phyloP scores from a whole-genome alignment of 2,797 vertebrate genomes.

The Aplochiton taeniatus region DNA sequence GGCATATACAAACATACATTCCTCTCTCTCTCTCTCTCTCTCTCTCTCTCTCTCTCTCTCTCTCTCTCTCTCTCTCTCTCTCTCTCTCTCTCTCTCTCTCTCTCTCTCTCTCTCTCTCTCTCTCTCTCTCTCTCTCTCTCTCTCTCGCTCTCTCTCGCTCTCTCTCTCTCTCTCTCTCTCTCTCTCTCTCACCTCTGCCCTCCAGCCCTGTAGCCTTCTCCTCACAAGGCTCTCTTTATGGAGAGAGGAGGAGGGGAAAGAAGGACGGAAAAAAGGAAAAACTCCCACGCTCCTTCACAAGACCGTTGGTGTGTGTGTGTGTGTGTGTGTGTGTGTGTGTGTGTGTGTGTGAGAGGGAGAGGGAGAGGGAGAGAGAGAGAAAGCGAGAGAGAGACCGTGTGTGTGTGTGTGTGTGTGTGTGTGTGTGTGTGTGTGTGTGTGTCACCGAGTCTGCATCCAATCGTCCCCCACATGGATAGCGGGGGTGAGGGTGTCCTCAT shows the following conservation, averaged over 20 bases:
- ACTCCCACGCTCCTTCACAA: constrained; percentile 60
- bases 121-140: too few species aligned
- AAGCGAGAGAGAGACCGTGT: too few species aligned
- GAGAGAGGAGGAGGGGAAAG: constrained; percentile 52
- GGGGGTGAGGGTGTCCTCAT: constrained; percentile 37
- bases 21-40: too few species aligned
- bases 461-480: constrained; percentile 26
- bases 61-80: too few species aligned
- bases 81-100: too few species aligned
- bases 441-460: background rate
- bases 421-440: constrained; percentile 8
- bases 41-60: too few species aligned
- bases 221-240: constrained; percentile 70
- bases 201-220: constrained; percentile 46
- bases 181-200: constrained; percentile 64
- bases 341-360: constrained; percentile 16
- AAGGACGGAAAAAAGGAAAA: constrained; percentile 45
- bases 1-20: background rate
- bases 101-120: too few species aligned
- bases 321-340: constrained; percentile 19
- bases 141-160: too few species aligned
- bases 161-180: too few species aligned
- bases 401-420: background rate
- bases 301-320: constrained; percentile 16
- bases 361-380: too few species aligned